Base-by-base conservation (phyloP, 2,797 vertebrate genomes). In the Florisuga fusca region DNA sequence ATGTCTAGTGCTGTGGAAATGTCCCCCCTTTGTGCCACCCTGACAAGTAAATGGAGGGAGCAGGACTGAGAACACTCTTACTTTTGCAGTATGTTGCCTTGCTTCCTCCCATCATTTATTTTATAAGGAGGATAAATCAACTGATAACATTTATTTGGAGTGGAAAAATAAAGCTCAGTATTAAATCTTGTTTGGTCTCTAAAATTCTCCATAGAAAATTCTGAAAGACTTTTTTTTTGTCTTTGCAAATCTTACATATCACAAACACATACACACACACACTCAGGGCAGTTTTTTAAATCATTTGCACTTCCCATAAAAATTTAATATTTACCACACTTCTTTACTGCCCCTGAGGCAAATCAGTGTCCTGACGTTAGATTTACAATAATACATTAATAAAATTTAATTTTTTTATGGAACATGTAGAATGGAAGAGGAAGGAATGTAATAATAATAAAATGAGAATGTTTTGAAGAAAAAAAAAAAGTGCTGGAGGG, bases 41-140 rank as follows among this genome's bases (percentile, higher is more conserved):
- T 31, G 31, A 34, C 11, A 68, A 57, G 8, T 33, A 23, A 69
- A 9, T 12, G 21, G 26, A 81, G 23, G 27, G 9, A 27, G 21
- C 8, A 87, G 43, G 84, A 46, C 6, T 0, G 6, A 88, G 38
- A 21, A 4, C 2, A 23, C 9, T 43, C 22, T 31, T 77, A 31
- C 25, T 7, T 67, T 33, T 48, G 22, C 18, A 43, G 31, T 26
- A 48, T 82, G 57, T 83, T 90, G 19, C 61, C 59, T 88, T 61
- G 18, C 27, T 76, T 55, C 59, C 54, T 80, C 27, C 23, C 33
- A 45, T 53, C 25, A 80, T 72, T 91, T 93, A 67, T 92, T 96
- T 95, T 77, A 87, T 95, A 95, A 89, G 79, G 23, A 91, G 33
- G n/a, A 31, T 27, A 92, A 90, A 89, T 83, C 62, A 74, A 34